A percentile compares a stretch with the other conserved stretches of the same genome.
phyloP scores from a whole-genome alignment of 2,797 vertebrate species.

The Phalanger gymnotis region DNA sequence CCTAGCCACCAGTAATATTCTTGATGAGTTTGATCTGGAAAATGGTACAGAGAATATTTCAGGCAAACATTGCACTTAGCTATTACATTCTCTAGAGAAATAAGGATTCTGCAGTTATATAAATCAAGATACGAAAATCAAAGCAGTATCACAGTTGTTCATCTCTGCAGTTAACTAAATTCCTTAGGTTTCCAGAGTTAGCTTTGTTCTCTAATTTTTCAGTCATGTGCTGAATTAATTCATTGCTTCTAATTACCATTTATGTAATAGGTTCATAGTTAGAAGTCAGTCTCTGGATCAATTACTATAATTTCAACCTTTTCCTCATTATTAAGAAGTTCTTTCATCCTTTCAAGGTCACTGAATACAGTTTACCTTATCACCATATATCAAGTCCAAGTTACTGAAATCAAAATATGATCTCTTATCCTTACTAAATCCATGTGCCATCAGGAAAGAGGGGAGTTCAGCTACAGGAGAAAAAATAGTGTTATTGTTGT shows the following conservation, averaged over 20 bases:
- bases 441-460: not conserved
- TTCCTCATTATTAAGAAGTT: not conserved
- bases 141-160: not conserved
- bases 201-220: slow-evolving; percentile 47
- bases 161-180: not conserved
- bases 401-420: not conserved
- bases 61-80: not conserved
- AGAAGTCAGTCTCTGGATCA: slow-evolving; percentile 11
- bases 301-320: not conserved
- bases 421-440: not conserved
- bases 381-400: not conserved
- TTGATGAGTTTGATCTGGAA: not conserved
- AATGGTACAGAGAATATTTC: not conserved
- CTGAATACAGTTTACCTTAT: not conserved
- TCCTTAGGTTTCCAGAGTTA: not conserved
- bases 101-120: not conserved
- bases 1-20: not conserved
- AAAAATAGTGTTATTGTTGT: not conserved
- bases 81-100: slow-evolving; percentile 40
- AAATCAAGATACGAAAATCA: slow-evolving; percentile 16
- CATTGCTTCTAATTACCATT: not conserved
- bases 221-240: slow-evolving; percentile 10
- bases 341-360: slow-evolving; percentile 11
- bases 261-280: not conserved
- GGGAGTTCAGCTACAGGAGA: not conserved